Evolutionary conservation across 1,140 invertebrate species (phyloP).

Genomic region (Lanistes nyassanus): DNA sequence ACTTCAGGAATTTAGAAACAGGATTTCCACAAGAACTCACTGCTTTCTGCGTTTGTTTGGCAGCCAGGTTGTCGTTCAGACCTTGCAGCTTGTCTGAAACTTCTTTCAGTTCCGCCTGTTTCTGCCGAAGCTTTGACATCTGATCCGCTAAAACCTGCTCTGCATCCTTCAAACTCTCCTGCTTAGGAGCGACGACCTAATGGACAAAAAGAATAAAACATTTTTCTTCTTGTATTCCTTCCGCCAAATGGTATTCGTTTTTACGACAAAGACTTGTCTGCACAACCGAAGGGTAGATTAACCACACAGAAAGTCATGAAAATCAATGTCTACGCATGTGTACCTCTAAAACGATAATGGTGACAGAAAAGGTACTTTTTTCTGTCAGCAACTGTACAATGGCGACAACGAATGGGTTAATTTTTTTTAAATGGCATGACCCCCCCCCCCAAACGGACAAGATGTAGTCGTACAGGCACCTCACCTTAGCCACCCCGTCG

Average conservation of each 20-base stretch:
- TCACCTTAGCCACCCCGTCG: conserved; percentile 65
- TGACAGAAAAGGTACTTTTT: too few species aligned
- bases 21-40: conserved; percentile 3
- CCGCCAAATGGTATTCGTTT: too few species aligned
- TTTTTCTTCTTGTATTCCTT: background rate
- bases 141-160: conserved; percentile 57
- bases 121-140: conserved; percentile 60
- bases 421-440: too few species aligned
- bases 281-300: too few species aligned
- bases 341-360: too few species aligned
- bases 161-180: conserved; percentile 59
- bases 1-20: too few species aligned
- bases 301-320: too few species aligned
- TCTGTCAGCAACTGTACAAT: too few species aligned
- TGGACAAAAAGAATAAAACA: background rate
- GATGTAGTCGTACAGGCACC: background rate
- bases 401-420: too few species aligned
- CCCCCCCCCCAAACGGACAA: too few species aligned
- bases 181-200: conserved; percentile 65
- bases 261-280: too few species aligned
- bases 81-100: conserved; percentile 62
- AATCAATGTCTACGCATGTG: too few species aligned
- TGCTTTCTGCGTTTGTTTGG: conserved; percentile 64
- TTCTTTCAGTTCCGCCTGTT: conserved; percentile 62
- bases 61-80: conserved; percentile 59